A percentile compares a stretch with the other conserved stretches of the same genome.
phyloP scores from a whole-genome alignment of 2,888 invertebrate genomes.

The Mesochorus sp. region DNA sequence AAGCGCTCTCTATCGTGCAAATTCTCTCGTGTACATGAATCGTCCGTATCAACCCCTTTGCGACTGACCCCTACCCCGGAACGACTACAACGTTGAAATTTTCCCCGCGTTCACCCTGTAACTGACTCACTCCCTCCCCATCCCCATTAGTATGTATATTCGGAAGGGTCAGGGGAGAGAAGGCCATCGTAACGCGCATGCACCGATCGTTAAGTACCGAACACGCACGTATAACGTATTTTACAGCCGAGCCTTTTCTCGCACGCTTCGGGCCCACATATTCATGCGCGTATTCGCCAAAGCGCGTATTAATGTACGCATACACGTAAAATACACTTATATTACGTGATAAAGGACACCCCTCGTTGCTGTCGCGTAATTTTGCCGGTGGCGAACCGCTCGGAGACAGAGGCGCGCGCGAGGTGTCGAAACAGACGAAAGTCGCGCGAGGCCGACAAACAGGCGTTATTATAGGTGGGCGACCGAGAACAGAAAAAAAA shows the following conservation, averaged over 20 bases:
- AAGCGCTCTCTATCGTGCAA: not conserved
- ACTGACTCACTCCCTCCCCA: not conserved
- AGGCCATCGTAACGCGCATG: slow-evolving; percentile 43
- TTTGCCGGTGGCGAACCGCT: not conserved
- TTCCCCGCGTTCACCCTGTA: not conserved
- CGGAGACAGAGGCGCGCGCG: not conserved
- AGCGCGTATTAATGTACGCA: no score
- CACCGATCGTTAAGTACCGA: slow-evolving; percentile 65
- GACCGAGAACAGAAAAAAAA: slow-evolving; percentile 8
- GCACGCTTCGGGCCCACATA: not conserved
- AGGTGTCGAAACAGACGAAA: slow-evolving; percentile 1
- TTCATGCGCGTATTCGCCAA: no score
- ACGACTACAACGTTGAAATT: not conserved
- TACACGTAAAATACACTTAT: no score
- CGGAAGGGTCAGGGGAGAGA: not conserved
- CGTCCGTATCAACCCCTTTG: not conserved
- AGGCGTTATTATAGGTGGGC: not conserved
- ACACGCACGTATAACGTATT: slow-evolving; percentile 33
- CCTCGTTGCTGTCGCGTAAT: not conserved
- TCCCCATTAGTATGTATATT: not conserved
- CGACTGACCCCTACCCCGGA: not conserved
- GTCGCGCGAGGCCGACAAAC: not conserved
- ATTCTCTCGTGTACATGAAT: not conserved
- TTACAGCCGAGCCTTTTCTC: slow-evolving; percentile 17
- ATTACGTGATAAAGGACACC: no score